Evolutionary conservation across 64 coral and sea anemone genomes (phyloP).

Genomic region (Hydrozoanthus tunicans): DNA sequence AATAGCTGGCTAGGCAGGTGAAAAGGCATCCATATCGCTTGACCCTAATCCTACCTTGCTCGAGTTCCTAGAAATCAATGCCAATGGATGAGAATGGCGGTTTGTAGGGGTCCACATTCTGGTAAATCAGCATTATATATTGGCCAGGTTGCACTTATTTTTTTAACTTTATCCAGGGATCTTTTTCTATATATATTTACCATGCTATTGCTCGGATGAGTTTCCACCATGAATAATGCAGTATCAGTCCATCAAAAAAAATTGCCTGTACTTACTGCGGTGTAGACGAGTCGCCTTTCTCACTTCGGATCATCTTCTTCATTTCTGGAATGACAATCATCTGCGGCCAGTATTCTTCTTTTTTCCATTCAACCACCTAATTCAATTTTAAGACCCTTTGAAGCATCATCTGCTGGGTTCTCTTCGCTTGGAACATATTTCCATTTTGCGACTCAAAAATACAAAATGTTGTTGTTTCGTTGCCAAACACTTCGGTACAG

Average conservation of each 20-base stretch:
- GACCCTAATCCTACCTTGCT: conserved; percentile 35
- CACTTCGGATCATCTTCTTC: conserved; percentile 34
- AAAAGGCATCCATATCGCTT: conserved; percentile 58
- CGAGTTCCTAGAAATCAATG: background rate
- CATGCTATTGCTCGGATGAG: conserved; percentile 44
- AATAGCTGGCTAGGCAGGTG: background rate
- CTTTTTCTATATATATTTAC: conserved; percentile 29
- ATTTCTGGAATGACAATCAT: background rate
- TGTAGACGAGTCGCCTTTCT: conserved; percentile 47
- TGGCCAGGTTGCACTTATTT: background rate
- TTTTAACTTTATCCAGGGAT: background rate
- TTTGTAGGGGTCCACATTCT: conserved; percentile 19
- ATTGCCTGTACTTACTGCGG: background rate
- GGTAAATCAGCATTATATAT: conserved; percentile 16
- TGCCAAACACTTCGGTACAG: conserved; percentile 20
- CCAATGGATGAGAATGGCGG: conserved; percentile 17
- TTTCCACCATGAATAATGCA: conserved; percentile 57
- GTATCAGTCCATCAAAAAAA: conserved; percentile 36
- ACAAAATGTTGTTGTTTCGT: background rate
- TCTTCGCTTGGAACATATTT: conserved; percentile 38
- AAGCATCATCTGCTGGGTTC: conserved; percentile 44
- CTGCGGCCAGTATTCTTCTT: conserved; percentile 26
- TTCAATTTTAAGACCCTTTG: conserved; percentile 23
- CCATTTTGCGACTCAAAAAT: conserved; percentile 2
- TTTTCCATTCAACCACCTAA: conserved; percentile 55